Percentiles rank a stretch among this genome's conserved stretches.
phyloP scores from a whole-genome alignment of 2,113 vertebrate genomes.

The Mustela nigripes region DNA sequence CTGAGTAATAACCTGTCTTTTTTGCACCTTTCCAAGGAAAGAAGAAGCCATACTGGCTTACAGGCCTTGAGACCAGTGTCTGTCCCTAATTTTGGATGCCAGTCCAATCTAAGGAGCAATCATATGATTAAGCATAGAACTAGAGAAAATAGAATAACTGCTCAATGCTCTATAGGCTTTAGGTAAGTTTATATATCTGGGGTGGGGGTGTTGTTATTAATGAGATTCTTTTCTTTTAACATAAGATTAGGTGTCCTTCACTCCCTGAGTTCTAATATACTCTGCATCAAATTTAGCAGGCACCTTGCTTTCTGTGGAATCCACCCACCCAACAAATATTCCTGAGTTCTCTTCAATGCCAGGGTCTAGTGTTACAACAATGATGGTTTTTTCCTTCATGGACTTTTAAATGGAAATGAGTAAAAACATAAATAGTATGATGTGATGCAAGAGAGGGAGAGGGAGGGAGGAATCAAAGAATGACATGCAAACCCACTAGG shows the following conservation, averaged over 20 bases:
- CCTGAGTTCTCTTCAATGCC: background rate
- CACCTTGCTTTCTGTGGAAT: background rate
- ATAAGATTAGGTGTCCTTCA: background rate
- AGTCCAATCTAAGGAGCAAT: background rate
- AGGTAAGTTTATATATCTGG: background rate
- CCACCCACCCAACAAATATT: background rate
- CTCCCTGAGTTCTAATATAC: background rate
- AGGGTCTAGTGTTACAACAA: background rate
- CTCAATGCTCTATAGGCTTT: background rate
- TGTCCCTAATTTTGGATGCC: no score
- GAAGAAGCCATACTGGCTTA: background rate
- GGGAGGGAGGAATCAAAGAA: background rate
- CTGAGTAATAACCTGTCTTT: background rate
- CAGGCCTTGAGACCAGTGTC: fast-evolving
- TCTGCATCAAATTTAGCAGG: background rate
- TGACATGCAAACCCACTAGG: background rate
- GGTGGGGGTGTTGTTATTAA: background rate
- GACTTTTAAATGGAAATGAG: background rate
- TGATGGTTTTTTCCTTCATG: background rate
- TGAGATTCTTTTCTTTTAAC: background rate
- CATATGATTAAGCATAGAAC: background rate
- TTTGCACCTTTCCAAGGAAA: background rate
- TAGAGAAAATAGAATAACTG: background rate
- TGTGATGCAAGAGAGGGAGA: background rate
- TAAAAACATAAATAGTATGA: background rate